Percentiles rank a stretch among this genome's conserved stretches.
These are phyloP conservation scores for Drosophila siamana DNA, from an alignment of 2,888 invertebrate genomes.

Conservation along the genomic window DNA sequence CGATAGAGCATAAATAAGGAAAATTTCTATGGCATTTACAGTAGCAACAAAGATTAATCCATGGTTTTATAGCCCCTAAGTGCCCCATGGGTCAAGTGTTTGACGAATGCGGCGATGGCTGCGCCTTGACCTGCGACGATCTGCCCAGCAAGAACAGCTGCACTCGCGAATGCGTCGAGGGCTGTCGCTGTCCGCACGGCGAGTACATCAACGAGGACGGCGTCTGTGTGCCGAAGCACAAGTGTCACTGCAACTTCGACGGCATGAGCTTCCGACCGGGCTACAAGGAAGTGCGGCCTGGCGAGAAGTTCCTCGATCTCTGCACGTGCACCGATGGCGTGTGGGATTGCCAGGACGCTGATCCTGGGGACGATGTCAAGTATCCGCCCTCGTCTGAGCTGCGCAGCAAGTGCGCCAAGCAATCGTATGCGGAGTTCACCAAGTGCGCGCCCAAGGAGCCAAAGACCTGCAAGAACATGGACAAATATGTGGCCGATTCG, in stretches of 20 bases:
- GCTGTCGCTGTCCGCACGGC: conserved; percentile 94
- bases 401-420: conserved; percentile 88
- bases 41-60: too few species aligned
- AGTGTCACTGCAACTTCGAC: conserved; percentile 92
- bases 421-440: conserved; percentile 90
- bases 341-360: conserved; percentile 91
- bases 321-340: conserved; percentile 90
- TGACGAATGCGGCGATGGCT: conserved; percentile 94
- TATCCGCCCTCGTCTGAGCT: conserved; percentile 89
- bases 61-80: conserved; percentile 90
- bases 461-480: conserved; percentile 95
- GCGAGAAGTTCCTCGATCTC: conserved; percentile 89
- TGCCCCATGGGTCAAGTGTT: conserved; percentile 93
- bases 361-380: conserved; percentile 87
- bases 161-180: conserved; percentile 90
- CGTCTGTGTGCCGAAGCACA: conserved; percentile 91
- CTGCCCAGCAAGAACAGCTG: conserved; percentile 79
- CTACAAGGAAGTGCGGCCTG: conserved; percentile 91
- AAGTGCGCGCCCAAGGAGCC: conserved; percentile 92
- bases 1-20: too few species aligned
- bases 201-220: conserved; percentile 89
- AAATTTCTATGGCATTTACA: too few species aligned
- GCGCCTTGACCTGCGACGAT: conserved; percentile 91
- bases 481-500: conserved; percentile 87
- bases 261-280: conserved; percentile 91